A percentile compares a stretch with the other conserved stretches of the same genome.
phyloP scores from a whole-genome alignment of 2,113 vertebrate genomes.

The Callorhinus ursinus region DNA sequence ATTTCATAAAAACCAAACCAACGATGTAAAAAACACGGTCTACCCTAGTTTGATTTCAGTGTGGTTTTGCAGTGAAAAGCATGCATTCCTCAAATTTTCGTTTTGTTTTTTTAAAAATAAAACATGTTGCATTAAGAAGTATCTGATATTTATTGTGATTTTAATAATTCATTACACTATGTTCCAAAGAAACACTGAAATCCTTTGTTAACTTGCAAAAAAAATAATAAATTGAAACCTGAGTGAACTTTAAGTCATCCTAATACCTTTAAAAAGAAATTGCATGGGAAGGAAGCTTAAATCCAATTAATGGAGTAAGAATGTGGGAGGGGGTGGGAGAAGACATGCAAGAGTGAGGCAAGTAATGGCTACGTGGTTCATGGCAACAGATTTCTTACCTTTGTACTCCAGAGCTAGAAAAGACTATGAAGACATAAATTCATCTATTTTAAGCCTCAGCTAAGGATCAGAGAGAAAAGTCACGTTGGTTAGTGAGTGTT shows the following conservation, averaged over 20 bases:
- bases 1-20: slow-evolving; percentile 82
- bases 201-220: slow-evolving; percentile 24
- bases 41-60: slow-evolving; percentile 47
- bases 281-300: neutral
- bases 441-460: neutral
- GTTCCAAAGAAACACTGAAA: slow-evolving; percentile 29
- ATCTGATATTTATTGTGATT: slow-evolving; percentile 57
- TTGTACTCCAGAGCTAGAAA: neutral
- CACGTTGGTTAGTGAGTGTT: neutral
- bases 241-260: slow-evolving; percentile 14
- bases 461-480: neutral
- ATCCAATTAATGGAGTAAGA: neutral
- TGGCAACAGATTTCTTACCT: neutral
- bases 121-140: neutral
- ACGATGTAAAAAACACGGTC: slow-evolving; percentile 52
- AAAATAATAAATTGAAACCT: neutral
- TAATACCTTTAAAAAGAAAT: slow-evolving; percentile 20
- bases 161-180: slow-evolving; percentile 34
- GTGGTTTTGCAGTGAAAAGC: slow-evolving; percentile 68
- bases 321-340: neutral
- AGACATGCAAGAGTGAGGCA: neutral
- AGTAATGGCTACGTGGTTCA: neutral
- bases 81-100: slow-evolving; percentile 36
- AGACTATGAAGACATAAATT: neutral
- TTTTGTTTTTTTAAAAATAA: slow-evolving; percentile 38